phyloP scores from a whole-genome alignment of 2,797 vertebrate genomes.

The Channa striata region DNA sequence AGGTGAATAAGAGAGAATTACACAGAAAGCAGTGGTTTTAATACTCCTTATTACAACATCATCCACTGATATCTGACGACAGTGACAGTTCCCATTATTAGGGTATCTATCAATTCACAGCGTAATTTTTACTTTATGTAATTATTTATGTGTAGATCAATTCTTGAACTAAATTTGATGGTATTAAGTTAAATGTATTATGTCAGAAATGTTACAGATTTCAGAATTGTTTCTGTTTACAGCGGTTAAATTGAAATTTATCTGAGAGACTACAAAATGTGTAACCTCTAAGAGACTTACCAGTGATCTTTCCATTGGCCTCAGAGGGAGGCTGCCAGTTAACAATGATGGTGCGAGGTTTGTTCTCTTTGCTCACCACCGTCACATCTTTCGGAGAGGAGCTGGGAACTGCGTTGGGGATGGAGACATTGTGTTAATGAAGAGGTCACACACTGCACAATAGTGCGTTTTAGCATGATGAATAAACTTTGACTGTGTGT shows the following conservation, averaged over 20 bases:
- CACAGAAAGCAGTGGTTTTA: neutral
- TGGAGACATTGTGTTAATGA: slow-evolving; percentile 10
- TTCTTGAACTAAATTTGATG: slow-evolving; percentile 8
- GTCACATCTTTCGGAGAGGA: slow-evolving; percentile 99
- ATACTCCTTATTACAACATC: neutral
- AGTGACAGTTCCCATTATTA: too few relatives aligned
- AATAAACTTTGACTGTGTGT: neutral
- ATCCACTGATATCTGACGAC: too few relatives aligned
- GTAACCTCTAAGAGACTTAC: slow-evolving; percentile 71
- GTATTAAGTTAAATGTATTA: neutral
- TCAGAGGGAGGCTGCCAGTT: slow-evolving; percentile 99
- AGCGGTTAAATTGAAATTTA: too few relatives aligned
- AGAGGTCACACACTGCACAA: slow-evolving; percentile 4
- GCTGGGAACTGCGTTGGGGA: slow-evolving; percentile 87
- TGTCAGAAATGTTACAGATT: too few relatives aligned
- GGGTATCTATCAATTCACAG: too few relatives aligned
- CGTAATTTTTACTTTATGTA: neutral
- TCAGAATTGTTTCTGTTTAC: too few relatives aligned
- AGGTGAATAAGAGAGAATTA: neutral
- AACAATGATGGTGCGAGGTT: slow-evolving; percentile 96
- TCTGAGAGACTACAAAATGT: too few relatives aligned
- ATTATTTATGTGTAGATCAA: neutral
- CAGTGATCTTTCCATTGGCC: slow-evolving; percentile 98
- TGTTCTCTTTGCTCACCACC: slow-evolving; percentile 98
- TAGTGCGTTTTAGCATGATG: neutral